Evolutionary conservation across 2,888 invertebrate species (phyloP), one percentile per base, ranked within the genome.

Genomic region (Acleris sparsana): DNA sequence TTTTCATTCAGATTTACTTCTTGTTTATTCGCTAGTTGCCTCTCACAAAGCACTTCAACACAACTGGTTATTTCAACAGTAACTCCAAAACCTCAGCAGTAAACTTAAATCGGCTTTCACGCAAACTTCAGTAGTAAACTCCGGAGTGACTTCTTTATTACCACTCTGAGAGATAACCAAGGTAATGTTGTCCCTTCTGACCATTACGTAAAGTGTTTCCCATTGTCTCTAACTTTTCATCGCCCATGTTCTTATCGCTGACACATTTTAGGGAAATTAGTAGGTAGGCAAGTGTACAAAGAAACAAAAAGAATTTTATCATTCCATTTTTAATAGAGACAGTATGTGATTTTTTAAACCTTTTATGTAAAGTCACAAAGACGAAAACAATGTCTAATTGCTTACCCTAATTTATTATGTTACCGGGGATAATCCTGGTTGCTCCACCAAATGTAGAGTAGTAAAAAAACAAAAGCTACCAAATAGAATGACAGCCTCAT

Each of bases 171-270:
- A 83, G 89, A 89, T 89, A 90, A 86, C 80, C 78, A 78, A 76
- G 77, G 80, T 79, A 75, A 73, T 75, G 83, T 80, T 87, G 82
- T 86, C 86, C 83, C 77, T 85, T 81, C 80, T 74, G 81, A 77
- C 87, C 89, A 89, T 90, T 89, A 87, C 85, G 79, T 79, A 84
- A 86, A 87, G 84, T 86, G 84, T 82, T 80, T 77, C 75, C 85
- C 77, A 84, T 87, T 89, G 88, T 88, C 80, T 80, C 73, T 68
- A 68, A 78, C 77, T 74, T 71, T 72, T 72, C 73, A 51, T 61
- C 46, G 29, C 61, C 46, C 51, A 44, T 56, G 56, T 29, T 61
- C 62, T 66, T 62, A 66, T 56, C 62, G 49, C 33, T 57, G 66
- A 62, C 62, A 66, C 61, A 52, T 56, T 66, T 53, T 56, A 52